A percentile compares a stretch with the other conserved stretches of the same genome.
Evolutionary conservation across 2,888 invertebrate genomes (phyloP).

Genomic region (Schizotus pectinicornis): DNA sequence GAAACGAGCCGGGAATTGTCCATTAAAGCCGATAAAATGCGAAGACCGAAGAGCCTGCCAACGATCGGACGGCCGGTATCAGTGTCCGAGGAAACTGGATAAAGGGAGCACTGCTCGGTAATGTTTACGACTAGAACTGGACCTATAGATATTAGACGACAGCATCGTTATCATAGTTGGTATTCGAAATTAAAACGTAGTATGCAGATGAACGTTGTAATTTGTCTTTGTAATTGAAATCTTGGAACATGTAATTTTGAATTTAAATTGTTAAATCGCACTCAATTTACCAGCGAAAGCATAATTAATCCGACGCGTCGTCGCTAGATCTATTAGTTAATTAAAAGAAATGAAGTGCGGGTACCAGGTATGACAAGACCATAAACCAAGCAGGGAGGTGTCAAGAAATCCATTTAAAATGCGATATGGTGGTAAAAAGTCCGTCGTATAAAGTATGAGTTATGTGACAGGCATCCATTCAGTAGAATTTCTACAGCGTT

Average conservation of each 20-base stretch:
- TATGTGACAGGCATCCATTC: slow-evolving; percentile 23
- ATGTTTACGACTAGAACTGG: slow-evolving; percentile 13
- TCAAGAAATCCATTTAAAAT: slow-evolving; percentile 20
- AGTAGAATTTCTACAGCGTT: slow-evolving; percentile 12
- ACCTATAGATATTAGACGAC: slow-evolving; percentile 7
- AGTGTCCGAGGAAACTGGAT: slow-evolving; percentile 16
- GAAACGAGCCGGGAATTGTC: slow-evolving; percentile 6
- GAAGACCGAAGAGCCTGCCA: slow-evolving; percentile 5
- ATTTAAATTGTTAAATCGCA: too few species aligned
- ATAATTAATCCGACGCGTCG: too few species aligned
- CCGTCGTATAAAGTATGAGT: slow-evolving; percentile 16
- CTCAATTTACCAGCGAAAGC: too few species aligned
- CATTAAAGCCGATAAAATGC: slow-evolving; percentile 19
- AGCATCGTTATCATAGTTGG: slow-evolving; percentile 2
- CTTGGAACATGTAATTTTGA: too few species aligned
- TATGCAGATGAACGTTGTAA: neutral
- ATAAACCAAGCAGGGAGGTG: slow-evolving; percentile 11
- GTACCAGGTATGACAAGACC: too few species aligned
- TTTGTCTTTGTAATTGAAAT: too few species aligned
- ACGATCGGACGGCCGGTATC: slow-evolving; percentile 8
- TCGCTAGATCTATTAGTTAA: too few species aligned
- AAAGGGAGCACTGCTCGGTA: slow-evolving; percentile 12
- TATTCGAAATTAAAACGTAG: slow-evolving; percentile 3
- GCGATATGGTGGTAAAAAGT: slow-evolving; percentile 14
- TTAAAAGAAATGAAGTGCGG: too few species aligned